phyloP scores from a whole-genome alignment of 1,140 invertebrate genomes.

The Rhopalosiphum maidis region DNA sequence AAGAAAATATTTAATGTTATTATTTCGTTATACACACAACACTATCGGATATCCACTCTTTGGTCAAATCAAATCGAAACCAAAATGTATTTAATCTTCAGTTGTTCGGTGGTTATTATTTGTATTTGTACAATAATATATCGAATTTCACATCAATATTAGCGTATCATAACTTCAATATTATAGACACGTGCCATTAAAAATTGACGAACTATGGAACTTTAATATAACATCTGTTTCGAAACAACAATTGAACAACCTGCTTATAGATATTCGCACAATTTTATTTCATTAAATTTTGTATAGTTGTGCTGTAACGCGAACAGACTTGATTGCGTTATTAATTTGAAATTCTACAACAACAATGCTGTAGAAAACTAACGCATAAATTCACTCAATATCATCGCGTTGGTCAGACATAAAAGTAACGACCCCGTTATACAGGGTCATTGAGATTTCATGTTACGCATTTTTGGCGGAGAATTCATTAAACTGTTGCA shows the following conservation, averaged over 20 bases:
- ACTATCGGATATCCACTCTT: background rate
- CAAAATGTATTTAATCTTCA: background rate
- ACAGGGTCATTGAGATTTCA: background rate
- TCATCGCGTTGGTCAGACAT: background rate
- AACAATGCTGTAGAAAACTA: background rate
- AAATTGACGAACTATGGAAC: background rate
- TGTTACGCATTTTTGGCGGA: background rate
- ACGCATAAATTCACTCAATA: background rate
- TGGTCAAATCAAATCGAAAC: background rate
- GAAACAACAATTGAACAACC: background rate
- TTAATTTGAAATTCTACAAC: background rate
- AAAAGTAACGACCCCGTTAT: background rate
- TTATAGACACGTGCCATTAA: background rate
- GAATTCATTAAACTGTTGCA: background rate
- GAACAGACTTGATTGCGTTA: background rate
- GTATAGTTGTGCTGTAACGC: background rate
- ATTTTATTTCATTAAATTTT: background rate
- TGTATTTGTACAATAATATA: background rate
- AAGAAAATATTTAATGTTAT: background rate
- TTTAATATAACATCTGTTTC: background rate
- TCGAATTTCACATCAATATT: background rate
- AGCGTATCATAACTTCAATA: background rate
- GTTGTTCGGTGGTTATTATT: background rate
- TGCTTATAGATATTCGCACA: background rate
- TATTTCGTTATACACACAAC: background rate